A percentile compares a stretch with the other conserved stretches of the same genome.
These are phyloP conservation scores for Chelmon rostratus DNA, from an alignment of 2,797 vertebrate genomes.

Conservation along the genomic window DNA sequence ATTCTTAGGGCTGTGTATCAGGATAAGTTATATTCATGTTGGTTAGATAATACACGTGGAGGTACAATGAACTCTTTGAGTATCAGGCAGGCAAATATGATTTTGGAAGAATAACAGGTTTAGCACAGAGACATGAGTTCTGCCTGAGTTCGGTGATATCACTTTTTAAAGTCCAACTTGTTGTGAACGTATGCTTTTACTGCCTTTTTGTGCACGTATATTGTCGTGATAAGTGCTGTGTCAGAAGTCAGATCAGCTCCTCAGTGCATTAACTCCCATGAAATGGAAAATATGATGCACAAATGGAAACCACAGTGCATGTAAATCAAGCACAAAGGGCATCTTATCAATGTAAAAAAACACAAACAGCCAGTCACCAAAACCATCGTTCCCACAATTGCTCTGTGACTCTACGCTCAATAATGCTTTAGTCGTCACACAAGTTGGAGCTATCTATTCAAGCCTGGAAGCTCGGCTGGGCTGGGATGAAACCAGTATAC, in stretches of 20 bases:
- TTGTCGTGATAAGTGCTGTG: background rate
- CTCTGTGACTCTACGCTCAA: conserved; percentile 57
- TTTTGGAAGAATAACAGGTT: conserved; percentile 24
- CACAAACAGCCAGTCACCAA: conserved; percentile 48
- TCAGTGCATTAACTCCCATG: background rate
- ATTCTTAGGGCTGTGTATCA: conserved; percentile 53
- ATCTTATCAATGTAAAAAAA: conserved; percentile 18
- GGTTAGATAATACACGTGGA: conserved; percentile 56
- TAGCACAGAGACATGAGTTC: background rate
- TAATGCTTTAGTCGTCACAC: conserved; percentile 73
- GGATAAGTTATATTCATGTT: conserved; percentile 67
- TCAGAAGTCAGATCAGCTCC: background rate
- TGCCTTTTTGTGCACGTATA: background rate
- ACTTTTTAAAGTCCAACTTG: background rate
- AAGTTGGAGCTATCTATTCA: conserved; percentile 72
- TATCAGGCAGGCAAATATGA: conserved; percentile 48
- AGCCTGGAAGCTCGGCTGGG: conserved; percentile 65
- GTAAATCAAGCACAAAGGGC: conserved; percentile 46
- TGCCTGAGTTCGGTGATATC: conserved; percentile 10
- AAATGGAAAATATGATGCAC: conserved; percentile 44
- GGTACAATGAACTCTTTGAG: conserved; percentile 68
- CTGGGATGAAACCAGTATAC: conserved; percentile 82
- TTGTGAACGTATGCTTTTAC: conserved; percentile 3
- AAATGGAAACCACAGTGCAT: conserved; percentile 22
- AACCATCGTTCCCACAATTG: conserved; percentile 70